Evolutionary conservation across 2,888 invertebrate species (phyloP), one percentile per base, ranked within the genome.

Genomic region (Alentia gelatinosa): DNA sequence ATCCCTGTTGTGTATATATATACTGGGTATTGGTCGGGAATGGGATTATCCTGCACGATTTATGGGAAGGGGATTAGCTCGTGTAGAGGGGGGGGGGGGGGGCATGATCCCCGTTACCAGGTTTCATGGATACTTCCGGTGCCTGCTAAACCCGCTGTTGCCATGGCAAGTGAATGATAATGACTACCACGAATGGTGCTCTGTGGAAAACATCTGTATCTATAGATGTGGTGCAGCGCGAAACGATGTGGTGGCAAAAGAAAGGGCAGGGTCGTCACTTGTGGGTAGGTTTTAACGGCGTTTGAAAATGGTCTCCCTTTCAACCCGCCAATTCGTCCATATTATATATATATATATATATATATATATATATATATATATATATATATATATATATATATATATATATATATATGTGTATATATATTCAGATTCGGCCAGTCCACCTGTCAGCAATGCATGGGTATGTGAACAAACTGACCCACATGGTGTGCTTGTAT

Each of bases 311-410:
- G n/a, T n/a, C n/a, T n/a, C n/a, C n/a, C n/a, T n/a, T n/a, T n/a
- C n/a, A n/a, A n/a, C n/a, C n/a, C n/a, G n/a, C n/a, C n/a, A n/a
- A n/a, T n/a, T n/a, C n/a, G n/a, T n/a, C n/a, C n/a, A n/a, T n/a
- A n/a, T n/a, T 74, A 74, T 74, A n/a, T 74, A 74, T 74, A 33
- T 74, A 74, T 74, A 33, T 74, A 74, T 74, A 33, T 74, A 74
- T 74, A 33, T 74, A 74, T 74, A 74, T 74, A 74, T 74, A 74
- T 74, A 74, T 74, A 74, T 74, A 74, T 74, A 74, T 74, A 74
- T 74, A 74, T 74, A 74, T 74, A 74, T 74, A 74, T 74, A 74
- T 74, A 74, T 74, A 74, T 74, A 74, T 74, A 74, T 74, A n/a
- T 74, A 74, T 74, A 74, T 74, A 7, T 15, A n/a, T n/a, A 74